Conservation (phyloP, 2,797 vertebrate species). For the Acanthurus lineatus region DNA sequence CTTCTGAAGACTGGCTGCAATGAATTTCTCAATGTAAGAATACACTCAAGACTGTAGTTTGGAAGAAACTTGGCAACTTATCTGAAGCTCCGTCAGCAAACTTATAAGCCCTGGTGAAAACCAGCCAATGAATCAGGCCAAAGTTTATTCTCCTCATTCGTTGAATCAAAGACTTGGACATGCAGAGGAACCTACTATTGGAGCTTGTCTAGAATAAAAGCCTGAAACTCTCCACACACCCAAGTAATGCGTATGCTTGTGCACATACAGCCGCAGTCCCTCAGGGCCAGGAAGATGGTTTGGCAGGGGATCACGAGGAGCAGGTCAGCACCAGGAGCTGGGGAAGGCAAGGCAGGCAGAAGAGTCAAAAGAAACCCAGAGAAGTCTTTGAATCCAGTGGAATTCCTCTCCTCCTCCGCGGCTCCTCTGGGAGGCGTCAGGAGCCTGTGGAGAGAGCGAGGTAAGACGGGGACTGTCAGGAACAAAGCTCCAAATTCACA, state of each 20-base stretch:
- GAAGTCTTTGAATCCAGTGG: constrained; percentile 84
- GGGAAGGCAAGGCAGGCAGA: constrained; percentile 57
- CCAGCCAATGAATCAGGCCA: constrained; percentile 30
- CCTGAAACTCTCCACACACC: constrained; percentile 16
- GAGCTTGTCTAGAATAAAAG: constrained; percentile 34
- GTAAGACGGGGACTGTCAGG: constrained; percentile 90
- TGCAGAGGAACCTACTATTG: constrained; percentile 37
- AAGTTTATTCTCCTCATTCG: constrained; percentile 43
- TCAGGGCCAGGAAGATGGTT: constrained; percentile 64
- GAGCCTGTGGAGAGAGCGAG: constrained; percentile 86
- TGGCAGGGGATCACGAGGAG: constrained; percentile 66
- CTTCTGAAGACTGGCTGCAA: constrained; percentile 54
- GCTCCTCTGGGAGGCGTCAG: constrained; percentile 85
- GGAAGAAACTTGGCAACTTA: constrained; percentile 43
- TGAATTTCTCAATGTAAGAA: constrained; percentile 43
- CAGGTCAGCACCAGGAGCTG: constrained; percentile 74
- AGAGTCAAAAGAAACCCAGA: constrained; percentile 76
- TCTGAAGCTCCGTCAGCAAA: constrained; percentile 43
- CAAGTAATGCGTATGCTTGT: constrained; percentile 38
- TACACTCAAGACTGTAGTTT: constrained; percentile 20
- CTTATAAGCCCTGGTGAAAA: constrained; percentile 41
- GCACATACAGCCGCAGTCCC: constrained; percentile 49
- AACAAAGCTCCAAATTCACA: constrained; percentile 90
- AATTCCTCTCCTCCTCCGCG: constrained; percentile 85
- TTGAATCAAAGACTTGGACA: constrained; percentile 46